Evolutionary conservation across 2,888 invertebrate species (phyloP).

Genomic region (Globia sparganii): DNA sequence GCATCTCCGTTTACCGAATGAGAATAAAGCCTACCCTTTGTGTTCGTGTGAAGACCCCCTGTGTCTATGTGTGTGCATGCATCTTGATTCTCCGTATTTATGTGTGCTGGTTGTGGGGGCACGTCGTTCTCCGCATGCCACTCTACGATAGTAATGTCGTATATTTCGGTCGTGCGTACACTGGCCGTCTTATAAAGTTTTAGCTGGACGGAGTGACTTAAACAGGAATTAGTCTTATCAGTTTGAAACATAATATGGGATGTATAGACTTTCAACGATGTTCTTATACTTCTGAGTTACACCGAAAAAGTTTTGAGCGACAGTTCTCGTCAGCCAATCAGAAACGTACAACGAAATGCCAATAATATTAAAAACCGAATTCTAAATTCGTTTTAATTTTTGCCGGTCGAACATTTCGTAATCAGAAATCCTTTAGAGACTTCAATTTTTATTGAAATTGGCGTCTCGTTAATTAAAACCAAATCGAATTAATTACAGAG

Average conservation of each 20-base stretch:
- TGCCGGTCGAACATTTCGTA: constrained; percentile 77
- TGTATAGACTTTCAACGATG: background rate
- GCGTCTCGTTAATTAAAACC: constrained; percentile 87
- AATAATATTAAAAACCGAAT: constrained; percentile 58
- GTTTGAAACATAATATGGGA: constrained; percentile 1
- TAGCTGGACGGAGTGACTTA: constrained; percentile 54
- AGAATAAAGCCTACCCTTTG: constrained; percentile 88
- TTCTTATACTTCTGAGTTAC: background rate
- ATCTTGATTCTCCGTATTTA: constrained; percentile 83
- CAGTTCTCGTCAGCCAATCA: constrained; percentile 17
- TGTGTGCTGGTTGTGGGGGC: constrained; percentile 75
- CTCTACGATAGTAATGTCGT: constrained; percentile 84
- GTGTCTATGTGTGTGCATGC: constrained; percentile 75
- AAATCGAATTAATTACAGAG: constrained; percentile 88
- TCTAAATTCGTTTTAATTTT: constrained; percentile 72
- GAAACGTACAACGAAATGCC: constrained; percentile 26
- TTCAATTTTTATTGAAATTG: constrained; percentile 86
- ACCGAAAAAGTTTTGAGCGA: constrained; percentile 2
- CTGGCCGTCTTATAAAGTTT: constrained; percentile 80
- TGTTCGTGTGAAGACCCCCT: constrained; percentile 75
- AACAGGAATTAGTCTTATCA: constrained; percentile 22
- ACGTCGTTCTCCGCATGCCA: constrained; percentile 81
- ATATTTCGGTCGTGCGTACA: constrained; percentile 83
- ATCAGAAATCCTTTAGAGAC: constrained; percentile 86
- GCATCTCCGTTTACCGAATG: constrained; percentile 91